Conservation (phyloP, 2,888 invertebrate genomes). For the Plagodis dolabraria region DNA sequence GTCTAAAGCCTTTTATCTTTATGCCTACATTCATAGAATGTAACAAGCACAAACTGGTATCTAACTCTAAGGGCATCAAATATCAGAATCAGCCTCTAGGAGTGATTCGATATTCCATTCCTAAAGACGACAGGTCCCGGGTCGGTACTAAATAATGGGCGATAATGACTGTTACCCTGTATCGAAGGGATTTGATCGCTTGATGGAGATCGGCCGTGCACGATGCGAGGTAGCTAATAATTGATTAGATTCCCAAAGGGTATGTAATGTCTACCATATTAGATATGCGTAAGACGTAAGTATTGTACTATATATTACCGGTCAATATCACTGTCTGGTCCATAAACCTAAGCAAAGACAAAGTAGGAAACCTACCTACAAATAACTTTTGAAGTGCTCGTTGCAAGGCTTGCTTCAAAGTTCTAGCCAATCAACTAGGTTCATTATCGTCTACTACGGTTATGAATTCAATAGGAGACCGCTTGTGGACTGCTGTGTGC, state of each 20-base stretch:
- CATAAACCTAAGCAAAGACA: no score
- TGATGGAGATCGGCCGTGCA: slow-evolving; percentile 20
- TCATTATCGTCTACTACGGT: no score
- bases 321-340: neutral
- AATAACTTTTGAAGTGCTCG: no score
- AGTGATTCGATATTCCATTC: slow-evolving; percentile 38
- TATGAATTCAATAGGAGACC: no score
- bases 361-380: no score
- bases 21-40: no score
- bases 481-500: no score
- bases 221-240: slow-evolving; percentile 20
- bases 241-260: slow-evolving; percentile 18
- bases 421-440: no score
- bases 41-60: no score
- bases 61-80: neutral
- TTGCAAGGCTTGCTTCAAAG: no score
- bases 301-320: neutral
- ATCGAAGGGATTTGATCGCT: slow-evolving; percentile 23
- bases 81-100: neutral
- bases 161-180: slow-evolving; percentile 26
- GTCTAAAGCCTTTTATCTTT: no score
- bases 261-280: neutral
- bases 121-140: slow-evolving; percentile 24
- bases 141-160: slow-evolving; percentile 31
- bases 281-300: neutral